Percentiles rank a stretch among this genome's conserved stretches.
Evolutionary conservation across 2,888 invertebrate genomes (phyloP).

Genomic region (Morinoia aosen): DNA sequence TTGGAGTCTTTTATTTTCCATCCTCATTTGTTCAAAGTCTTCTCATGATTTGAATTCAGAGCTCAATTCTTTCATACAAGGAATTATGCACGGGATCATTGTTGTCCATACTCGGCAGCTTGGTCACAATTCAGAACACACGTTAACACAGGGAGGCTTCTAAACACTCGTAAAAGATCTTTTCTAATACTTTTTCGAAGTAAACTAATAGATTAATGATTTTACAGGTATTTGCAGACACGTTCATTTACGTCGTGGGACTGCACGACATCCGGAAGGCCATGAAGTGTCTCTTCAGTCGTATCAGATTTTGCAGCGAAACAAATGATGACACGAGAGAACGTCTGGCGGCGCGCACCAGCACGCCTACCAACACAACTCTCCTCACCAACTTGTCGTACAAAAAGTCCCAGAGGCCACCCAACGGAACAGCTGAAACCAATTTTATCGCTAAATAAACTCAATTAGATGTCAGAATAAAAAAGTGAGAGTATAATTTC

Average conservation of each 20-base stretch:
- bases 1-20: no score
- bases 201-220: no score
- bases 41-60: no score
- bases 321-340: background rate
- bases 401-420: background rate
- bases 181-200: no score
- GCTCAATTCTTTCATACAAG: no score
- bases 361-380: background rate
- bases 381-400: background rate
- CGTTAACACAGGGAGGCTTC: no score
- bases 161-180: no score
- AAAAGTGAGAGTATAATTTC: background rate
- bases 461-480: background rate
- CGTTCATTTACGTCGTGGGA: constrained; percentile 46
- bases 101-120: no score
- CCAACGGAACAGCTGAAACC: background rate
- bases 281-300: constrained; percentile 26
- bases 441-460: background rate
- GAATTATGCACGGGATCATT: no score
- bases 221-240: constrained; percentile 46
- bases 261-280: constrained; percentile 43
- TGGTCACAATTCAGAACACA: no score
- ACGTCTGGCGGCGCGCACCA: background rate
- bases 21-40: no score
- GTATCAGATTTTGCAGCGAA: background rate